Conservation (phyloP, 2,113 vertebrate genomes). For the Jacana jacana region DNA sequence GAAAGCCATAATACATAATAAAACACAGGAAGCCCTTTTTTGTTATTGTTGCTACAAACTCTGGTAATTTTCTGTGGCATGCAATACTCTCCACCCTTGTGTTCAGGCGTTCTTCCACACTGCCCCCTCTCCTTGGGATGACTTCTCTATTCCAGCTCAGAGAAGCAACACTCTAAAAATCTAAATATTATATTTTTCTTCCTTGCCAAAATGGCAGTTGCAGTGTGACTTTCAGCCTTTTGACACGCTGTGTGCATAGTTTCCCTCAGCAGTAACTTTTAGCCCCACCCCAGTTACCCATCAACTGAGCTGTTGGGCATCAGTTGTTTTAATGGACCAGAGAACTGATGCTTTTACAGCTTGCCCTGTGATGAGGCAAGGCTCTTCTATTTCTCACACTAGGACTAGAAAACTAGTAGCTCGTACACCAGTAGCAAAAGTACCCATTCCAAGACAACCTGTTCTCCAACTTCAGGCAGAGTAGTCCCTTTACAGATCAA, state of each 20-base stretch:
- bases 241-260: rapidly evolving
- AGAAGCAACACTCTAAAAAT: not conserved
- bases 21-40: not conserved
- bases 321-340: not conserved
- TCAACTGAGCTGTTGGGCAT: rapidly evolving
- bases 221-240: not conserved
- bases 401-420: not conserved
- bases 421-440: not conserved
- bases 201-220: not conserved
- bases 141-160: not conserved
- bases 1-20: not conserved
- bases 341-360: not conserved
- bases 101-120: rapidly evolving
- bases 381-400: not conserved
- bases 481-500: not conserved
- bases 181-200: not conserved
- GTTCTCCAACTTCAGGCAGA: not conserved
- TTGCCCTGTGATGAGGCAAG: rapidly evolving
- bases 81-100: not conserved
- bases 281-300: not conserved
- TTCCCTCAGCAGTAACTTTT: not conserved
- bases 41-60: not conserved
- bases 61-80: not conserved
- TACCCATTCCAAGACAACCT: not conserved
- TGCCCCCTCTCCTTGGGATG: not conserved